Evolutionary conservation across 1,140 invertebrate species (phyloP), one percentile per base, ranked within the genome.

Genomic region (Drosophila pallidifrons): DNA sequence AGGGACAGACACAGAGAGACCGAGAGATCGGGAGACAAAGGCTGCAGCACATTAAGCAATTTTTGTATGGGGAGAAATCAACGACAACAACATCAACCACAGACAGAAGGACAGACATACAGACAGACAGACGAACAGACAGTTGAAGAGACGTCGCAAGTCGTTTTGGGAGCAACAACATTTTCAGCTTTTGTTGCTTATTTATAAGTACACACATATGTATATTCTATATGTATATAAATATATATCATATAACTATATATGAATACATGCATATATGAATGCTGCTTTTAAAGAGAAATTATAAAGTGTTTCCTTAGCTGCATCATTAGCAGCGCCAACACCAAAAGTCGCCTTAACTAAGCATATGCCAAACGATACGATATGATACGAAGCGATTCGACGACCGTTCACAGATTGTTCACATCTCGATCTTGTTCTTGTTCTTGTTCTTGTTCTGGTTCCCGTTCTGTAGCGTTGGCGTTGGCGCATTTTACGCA

Each of bases 241-340:
- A 35, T 46, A 45, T 41, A 64, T 30, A 13, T n/a, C 41, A 35
- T 57, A 35, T 59, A 69, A 25, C 30, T 68, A 25, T 58, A 66
- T 35, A 32, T 46, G 45, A 45, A 58, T 41, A 41, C 63, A 46
- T 64, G 10, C 52, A 15, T 67, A 49, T 75, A 55, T 41, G 66
- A 52, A 47, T 54, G 73, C 80, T 77, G 83, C 70, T 81, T 82
- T 89, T 89, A 89, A 89, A 89, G 85, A 89, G 85, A 89, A 89
- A 89, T 89, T 89, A 89, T 89, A 89, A 89, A 89, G 85, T 86
- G 85, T 90, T 89, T 89, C 85, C 85, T 89, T 89, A 90, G 85
- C 85, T 89, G 85, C 85, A 89, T 89, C 85, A 89, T 89, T 89
- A 89, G 85, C 85, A 89, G 78, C 85, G 86, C 86, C 86, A 89